Evolutionary conservation across 2,113 vertebrate species (phyloP).

Genomic region (Lepus americanus): DNA sequence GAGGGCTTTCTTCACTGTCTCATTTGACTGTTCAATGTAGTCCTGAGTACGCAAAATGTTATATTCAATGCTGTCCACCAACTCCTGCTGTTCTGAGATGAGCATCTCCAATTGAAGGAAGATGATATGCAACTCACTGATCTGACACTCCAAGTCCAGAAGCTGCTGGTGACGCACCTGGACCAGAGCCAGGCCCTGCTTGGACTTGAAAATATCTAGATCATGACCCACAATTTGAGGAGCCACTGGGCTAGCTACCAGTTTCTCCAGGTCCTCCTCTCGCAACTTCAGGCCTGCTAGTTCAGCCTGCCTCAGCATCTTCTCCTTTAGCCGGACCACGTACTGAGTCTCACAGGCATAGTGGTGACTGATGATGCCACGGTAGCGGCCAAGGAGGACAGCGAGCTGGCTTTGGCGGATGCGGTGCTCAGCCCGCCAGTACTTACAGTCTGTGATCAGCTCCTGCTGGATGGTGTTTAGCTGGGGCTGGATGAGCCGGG

Average conservation of each 20-base stretch:
- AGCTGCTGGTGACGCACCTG: slow-evolving; percentile 84
- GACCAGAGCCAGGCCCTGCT: slow-evolving; percentile 76
- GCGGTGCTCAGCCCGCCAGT: slow-evolving; percentile 59
- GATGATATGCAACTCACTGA: slow-evolving; percentile 82
- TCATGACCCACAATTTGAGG: slow-evolving; percentile 83
- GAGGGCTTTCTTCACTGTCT: slow-evolving; percentile 84
- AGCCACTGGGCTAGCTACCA: slow-evolving; percentile 69
- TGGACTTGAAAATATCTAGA: slow-evolving; percentile 78
- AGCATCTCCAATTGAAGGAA: slow-evolving; percentile 85
- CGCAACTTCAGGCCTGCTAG: slow-evolving; percentile 82
- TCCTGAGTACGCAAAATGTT: slow-evolving; percentile 82
- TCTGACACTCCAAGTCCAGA: slow-evolving; percentile 84
- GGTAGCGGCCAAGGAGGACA: slow-evolving; percentile 77
- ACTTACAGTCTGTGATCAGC: slow-evolving; percentile 1
- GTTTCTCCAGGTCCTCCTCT: slow-evolving; percentile 72
- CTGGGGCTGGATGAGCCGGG: slow-evolving; percentile 75
- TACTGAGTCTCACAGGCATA: slow-evolving; percentile 83
- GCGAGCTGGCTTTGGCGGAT: slow-evolving; percentile 82
- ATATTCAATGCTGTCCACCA: slow-evolving; percentile 85
- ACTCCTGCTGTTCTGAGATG: slow-evolving; percentile 81
- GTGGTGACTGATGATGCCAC: slow-evolving; percentile 71
- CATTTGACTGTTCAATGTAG: slow-evolving; percentile 73
- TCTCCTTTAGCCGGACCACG: slow-evolving; percentile 82
- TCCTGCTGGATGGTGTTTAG: slow-evolving; percentile 67
- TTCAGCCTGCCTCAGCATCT: slow-evolving; percentile 82